Evolutionary conservation across 2,113 vertebrate species (phyloP).

Genomic region (Phylloscopus whistleri): DNA sequence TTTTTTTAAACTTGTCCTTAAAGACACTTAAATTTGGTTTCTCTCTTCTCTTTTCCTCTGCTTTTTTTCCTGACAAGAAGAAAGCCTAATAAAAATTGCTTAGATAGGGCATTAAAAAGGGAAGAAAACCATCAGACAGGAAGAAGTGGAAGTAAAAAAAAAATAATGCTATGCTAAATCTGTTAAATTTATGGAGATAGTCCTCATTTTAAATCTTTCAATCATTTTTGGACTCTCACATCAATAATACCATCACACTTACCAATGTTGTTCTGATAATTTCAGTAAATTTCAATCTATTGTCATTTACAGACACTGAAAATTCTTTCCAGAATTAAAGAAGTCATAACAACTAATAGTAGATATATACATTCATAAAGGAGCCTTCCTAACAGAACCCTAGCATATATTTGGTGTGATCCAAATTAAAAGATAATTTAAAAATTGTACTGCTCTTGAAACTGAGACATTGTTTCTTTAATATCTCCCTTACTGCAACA

Average conservation of each 20-base stretch:
- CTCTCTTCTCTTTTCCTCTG: neutral
- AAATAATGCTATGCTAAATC: neutral
- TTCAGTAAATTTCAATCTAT: neutral
- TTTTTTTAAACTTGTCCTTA: neutral
- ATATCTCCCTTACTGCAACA: neutral
- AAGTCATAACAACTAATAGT: neutral
- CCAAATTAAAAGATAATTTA: neutral
- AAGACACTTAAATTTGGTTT: neutral
- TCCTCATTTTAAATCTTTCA: neutral
- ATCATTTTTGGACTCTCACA: neutral
- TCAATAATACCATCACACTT: neutral
- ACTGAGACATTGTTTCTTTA: neutral
- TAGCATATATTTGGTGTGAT: neutral
- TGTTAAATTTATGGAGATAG: neutral
- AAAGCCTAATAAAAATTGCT: neutral
- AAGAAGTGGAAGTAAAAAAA: neutral
- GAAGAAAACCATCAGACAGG: neutral
- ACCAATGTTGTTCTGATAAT: neutral
- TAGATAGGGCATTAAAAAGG: neutral
- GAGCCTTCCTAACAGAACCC: neutral
- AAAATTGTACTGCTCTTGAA: neutral
- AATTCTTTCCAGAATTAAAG: neutral
- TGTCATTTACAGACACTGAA: neutral
- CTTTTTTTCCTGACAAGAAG: neutral
- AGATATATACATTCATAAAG: neutral